These are phyloP conservation scores for Myotis daubentonii DNA, from an alignment of 2,797 vertebrate genomes.

Conservation along the genomic window DNA sequence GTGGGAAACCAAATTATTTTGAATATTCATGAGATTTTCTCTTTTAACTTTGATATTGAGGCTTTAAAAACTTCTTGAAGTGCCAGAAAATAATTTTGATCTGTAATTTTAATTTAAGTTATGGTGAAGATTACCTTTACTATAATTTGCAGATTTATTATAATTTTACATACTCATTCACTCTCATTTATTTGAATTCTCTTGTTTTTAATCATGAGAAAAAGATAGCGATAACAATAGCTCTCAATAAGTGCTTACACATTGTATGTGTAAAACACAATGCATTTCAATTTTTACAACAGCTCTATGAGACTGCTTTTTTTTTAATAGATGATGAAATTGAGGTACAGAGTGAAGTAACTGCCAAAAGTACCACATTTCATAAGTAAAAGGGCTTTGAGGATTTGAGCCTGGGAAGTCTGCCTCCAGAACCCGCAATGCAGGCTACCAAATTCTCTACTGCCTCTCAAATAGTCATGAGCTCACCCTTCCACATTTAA, in stretches of 20 bases:
- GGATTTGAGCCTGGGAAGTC: not conserved
- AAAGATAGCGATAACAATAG: not conserved
- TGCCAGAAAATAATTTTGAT: not conserved
- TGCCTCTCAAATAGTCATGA: not conserved
- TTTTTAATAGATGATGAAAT: not conserved
- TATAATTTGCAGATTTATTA: not conserved
- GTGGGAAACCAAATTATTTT: conserved; percentile 9
- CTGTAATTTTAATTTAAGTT: not conserved
- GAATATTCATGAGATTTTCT: not conserved
- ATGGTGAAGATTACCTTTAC: not conserved
- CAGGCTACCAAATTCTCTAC: not conserved
- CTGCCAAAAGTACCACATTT: not conserved
- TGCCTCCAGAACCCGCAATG: not conserved
- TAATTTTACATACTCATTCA: not conserved
- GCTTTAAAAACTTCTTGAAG: not conserved
- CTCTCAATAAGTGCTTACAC: not conserved
- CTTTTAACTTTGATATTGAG: not conserved
- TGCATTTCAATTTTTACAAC: not conserved
- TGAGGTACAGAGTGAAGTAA: not conserved
- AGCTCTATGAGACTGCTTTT: not conserved
- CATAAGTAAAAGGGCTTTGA: not conserved
- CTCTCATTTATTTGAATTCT: not conserved
- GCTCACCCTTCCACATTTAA: not conserved
- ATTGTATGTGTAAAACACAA: not conserved
- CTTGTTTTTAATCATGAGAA: not conserved